These are phyloP conservation scores for Platyscapa corneri DNA, from an alignment of 1,140 invertebrate genomes.

Conservation along the genomic window DNA sequence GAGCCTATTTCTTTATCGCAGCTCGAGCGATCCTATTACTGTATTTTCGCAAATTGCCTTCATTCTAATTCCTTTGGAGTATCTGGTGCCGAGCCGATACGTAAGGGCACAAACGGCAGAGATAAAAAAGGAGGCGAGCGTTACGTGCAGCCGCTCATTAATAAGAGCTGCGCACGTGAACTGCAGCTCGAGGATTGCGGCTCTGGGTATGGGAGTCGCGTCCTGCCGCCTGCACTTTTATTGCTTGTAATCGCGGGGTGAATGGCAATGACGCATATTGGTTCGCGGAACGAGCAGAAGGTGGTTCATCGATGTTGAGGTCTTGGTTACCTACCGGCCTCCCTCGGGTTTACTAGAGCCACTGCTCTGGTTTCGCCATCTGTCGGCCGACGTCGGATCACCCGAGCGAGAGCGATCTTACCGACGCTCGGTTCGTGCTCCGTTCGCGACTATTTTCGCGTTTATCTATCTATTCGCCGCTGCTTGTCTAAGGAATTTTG, in stretches of 20 bases:
- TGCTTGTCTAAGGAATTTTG: too few species aligned
- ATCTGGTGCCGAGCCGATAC: neutral
- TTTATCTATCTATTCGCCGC: too few species aligned
- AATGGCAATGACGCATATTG: slow-evolving; percentile 2
- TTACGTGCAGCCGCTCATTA: slow-evolving; percentile 12
- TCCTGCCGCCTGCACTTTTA: slow-evolving; percentile 26
- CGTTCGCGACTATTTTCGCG: too few species aligned
- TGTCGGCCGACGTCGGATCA: neutral
- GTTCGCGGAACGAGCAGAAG: neutral
- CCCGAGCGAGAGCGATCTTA: neutral
- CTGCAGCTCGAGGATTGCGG: neutral
- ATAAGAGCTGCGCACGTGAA: slow-evolving; percentile 6
- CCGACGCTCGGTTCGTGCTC: neutral
- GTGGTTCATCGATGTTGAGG: neutral
- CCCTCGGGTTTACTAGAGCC: too few species aligned
- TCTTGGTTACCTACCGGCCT: too few species aligned
- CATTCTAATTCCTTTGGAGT: neutral
- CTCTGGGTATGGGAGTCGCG: neutral
- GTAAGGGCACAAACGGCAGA: neutral
- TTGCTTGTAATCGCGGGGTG: slow-evolving; percentile 25
- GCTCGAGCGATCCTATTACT: neutral
- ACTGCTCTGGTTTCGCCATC: neutral
- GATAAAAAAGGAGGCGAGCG: neutral
- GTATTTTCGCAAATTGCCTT: neutral
- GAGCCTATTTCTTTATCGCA: neutral